Evolutionary conservation across 2,113 vertebrate genomes (phyloP), one percentile per base, ranked within the genome.

Genomic region (Megaleporinus macrocephalus): DNA sequence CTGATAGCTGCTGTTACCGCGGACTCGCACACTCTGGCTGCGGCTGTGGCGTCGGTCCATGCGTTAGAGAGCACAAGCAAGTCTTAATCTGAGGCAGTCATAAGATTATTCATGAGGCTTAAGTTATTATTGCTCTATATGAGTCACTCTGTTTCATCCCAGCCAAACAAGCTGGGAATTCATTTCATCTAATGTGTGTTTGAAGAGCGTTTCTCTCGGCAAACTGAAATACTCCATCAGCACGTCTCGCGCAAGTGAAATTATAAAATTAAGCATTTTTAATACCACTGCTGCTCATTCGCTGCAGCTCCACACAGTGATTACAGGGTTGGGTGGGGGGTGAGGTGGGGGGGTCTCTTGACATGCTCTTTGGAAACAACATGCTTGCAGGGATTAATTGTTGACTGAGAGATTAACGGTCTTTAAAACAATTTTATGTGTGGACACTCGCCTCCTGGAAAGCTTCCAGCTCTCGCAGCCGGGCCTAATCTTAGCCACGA

Each of bases 21-120:
- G 22, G 3, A 16, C 36, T 49, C 51, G 20, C 9, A 24, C 27
- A 27, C 61, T 33, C 44, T 62, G n/a, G 71, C 53, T 33, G 84
- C 63, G 76, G 71, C 51, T 73, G 20, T 24, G 9, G 65, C 69
- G 49, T 73, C 22, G 57, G n/a, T 30, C 70, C 70, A 75, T 82
- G 87, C 82, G 83, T 87, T 88, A 88, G 27, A 78, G 61, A 53
- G 78, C 41, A 6, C 66, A 55, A n/a, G n/a, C n/a, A n/a, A n/a
- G 57, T 61, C 86, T 88, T 90, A 90, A 91, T 92, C 89, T 90
- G 89, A 90, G 88, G 88, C 87, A 86, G 87, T 84, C 88, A 86
- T 88, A 85, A 90, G 89, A 92, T 92, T 91, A 91, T 91, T 88
- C 89, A 89, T 73, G 83, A 87, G 88, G 89, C 85, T 93, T 93